A percentile compares a stretch with the other conserved stretches of the same genome.
These are phyloP conservation scores for Danio tinwini DNA, from an alignment of 2,797 vertebrate genomes.

Conservation along the genomic window DNA sequence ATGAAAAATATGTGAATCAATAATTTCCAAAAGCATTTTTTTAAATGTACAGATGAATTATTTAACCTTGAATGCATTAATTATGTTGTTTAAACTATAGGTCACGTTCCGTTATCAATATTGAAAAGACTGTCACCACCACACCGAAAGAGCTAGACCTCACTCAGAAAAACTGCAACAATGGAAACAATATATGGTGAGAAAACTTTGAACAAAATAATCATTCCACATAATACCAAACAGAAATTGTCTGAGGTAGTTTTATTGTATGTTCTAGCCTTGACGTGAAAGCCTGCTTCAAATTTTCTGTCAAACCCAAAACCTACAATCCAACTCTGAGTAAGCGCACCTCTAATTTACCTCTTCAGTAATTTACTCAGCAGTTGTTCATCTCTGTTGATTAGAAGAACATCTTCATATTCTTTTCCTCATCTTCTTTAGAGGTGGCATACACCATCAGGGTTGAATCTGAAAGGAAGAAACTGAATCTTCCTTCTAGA, in stretches of 20 bases:
- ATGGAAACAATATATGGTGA: constrained; percentile 72
- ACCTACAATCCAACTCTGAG: constrained; percentile 83
- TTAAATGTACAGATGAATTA: not conserved
- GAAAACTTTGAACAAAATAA: constrained; percentile 20
- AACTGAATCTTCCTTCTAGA: constrained; percentile 75
- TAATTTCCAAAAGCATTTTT: no score
- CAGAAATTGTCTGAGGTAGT: not conserved
- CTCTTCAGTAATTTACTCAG: not conserved
- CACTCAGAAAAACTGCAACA: constrained; percentile 77
- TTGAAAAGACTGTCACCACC: constrained; percentile 84
- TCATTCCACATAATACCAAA: not conserved
- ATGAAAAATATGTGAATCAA: no score
- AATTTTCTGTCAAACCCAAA: constrained; percentile 82
- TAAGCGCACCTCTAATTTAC: constrained; percentile 75
- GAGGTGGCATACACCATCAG: constrained; percentile 82
- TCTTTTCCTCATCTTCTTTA: constrained; percentile 61
- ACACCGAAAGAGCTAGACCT: constrained; percentile 86
- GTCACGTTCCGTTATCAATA: constrained; percentile 87
- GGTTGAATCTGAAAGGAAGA: constrained; percentile 81
- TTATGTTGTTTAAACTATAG: constrained; percentile 67
- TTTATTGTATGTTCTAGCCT: constrained; percentile 75
- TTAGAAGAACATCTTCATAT: not conserved
- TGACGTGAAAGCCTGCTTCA: constrained; percentile 85
- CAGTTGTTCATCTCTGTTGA: not conserved
- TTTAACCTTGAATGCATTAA: not conserved